These are phyloP conservation scores for Archips xylosteana DNA, from an alignment of 2,888 invertebrate genomes.

Conservation along the genomic window DNA sequence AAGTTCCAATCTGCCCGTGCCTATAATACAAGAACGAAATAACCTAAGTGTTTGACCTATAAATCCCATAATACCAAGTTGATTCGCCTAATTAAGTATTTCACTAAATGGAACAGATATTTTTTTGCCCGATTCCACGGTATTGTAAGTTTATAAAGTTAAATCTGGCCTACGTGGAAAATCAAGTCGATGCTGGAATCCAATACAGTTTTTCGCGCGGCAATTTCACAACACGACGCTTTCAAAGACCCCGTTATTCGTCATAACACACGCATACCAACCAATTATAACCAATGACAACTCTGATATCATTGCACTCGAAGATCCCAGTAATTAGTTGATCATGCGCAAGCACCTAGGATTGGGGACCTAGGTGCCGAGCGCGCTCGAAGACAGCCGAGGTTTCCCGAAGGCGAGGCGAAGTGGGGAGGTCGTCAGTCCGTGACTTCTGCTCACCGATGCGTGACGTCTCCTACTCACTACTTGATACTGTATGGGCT, in stretches of 20 bases:
- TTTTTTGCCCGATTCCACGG: not conserved
- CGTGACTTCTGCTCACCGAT: slow-evolving; percentile 71
- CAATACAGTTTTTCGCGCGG: not conserved
- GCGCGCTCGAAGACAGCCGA: slow-evolving; percentile 64
- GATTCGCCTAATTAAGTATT: not conserved
- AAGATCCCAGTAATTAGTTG: slow-evolving; percentile 69
- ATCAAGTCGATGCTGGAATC: no score
- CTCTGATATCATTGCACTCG: slow-evolving; percentile 64
- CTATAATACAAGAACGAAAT: no score
- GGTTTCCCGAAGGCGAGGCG: slow-evolving; percentile 62
- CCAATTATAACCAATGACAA: slow-evolving; percentile 59
- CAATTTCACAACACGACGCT: not conserved
- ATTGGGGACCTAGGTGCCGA: slow-evolving; percentile 62
- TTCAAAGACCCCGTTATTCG: slow-evolving; percentile 5
- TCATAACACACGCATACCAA: slow-evolving; percentile 44
- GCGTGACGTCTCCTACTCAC: slow-evolving; percentile 65
- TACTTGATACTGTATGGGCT: slow-evolving; percentile 59
- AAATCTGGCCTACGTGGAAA: no score
- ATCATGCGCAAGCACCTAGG: slow-evolving; percentile 59
- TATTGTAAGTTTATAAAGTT: no score
- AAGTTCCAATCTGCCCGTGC: no score
- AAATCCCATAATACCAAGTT: no score
- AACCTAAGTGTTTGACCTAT: no score
- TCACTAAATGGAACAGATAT: not conserved
- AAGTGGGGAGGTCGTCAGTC: slow-evolving; percentile 66